Evolutionary conservation across 2,113 vertebrate species (phyloP).

Genomic region (Lampris incognitus): DNA sequence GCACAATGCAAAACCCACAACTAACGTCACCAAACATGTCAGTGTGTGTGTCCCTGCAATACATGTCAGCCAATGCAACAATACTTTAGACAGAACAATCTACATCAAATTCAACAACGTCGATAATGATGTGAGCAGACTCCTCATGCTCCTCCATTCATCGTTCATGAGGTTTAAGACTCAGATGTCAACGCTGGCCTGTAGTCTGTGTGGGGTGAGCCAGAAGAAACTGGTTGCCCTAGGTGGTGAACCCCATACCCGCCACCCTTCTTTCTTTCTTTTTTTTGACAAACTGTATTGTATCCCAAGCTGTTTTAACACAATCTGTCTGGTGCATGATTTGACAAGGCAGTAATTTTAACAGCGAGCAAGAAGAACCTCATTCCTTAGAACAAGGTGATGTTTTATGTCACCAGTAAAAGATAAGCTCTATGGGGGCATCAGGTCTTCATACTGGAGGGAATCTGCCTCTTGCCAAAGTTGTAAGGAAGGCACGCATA

Average conservation of each 20-base stretch:
- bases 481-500: no score
- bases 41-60: no score
- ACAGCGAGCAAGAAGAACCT: no score
- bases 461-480: background rate
- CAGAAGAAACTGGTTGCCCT: background rate
- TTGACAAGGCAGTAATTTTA: background rate
- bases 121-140: no score
- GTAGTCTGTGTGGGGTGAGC: background rate
- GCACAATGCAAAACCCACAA: no score
- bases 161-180: slow-evolving; percentile 12
- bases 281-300: background rate
- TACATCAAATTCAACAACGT: no score
- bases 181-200: background rate
- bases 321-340: background rate
- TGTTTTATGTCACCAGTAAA: background rate
- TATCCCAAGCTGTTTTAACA: background rate
- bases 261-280: no score
- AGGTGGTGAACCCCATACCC: no score
- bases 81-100: no score
- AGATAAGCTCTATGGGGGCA: background rate
- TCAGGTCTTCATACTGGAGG: background rate
- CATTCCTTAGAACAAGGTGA: no score
- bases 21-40: no score
- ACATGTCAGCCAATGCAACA: no score
- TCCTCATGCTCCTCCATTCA: background rate